phyloP scores from a whole-genome alignment of 1,140 invertebrate genomes.

The Dufourea novaeangliae region DNA sequence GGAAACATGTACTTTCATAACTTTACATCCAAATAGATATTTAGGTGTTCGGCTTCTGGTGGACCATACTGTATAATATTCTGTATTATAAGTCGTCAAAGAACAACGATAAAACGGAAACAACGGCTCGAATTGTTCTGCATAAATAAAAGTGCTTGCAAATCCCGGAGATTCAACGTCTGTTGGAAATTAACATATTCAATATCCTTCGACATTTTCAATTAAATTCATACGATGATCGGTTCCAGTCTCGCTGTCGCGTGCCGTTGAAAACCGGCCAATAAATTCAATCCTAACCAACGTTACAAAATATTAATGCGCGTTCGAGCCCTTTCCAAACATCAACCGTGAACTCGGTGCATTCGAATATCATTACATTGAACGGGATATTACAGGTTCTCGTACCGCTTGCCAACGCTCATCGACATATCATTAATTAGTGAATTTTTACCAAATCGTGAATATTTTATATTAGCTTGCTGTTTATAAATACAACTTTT shows the following conservation, averaged over 20 bases:
- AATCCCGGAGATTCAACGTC: slow-evolving; percentile 15
- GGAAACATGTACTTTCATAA: no score
- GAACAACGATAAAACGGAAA: not conserved
- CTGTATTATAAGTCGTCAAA: not conserved
- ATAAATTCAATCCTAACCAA: slow-evolving; percentile 36
- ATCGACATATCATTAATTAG: slow-evolving; percentile 3
- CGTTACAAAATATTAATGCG: slow-evolving; percentile 38
- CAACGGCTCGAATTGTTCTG: not conserved
- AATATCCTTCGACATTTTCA: slow-evolving; percentile 9
- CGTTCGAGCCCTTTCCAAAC: slow-evolving; percentile 17
- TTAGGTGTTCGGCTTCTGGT: no score
- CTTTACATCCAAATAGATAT: no score
- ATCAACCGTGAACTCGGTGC: slow-evolving; percentile 10
- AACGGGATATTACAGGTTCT: not conserved
- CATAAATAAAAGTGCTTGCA: slow-evolving; percentile 29
- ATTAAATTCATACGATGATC: slow-evolving; percentile 28
- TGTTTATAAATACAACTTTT: no score
- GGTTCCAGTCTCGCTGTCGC: not conserved
- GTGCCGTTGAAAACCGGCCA: slow-evolving; percentile 22
- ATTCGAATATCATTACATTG: slow-evolving; percentile 8
- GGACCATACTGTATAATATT: not conserved
- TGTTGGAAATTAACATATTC: slow-evolving; percentile 4
- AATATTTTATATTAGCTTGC: no score
- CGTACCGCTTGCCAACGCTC: not conserved
- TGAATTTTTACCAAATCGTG: no score